These are phyloP conservation scores for Anneissia japonica DNA, from an alignment of 35 echinoderm and acorn worm species.

Conservation along the genomic window DNA sequence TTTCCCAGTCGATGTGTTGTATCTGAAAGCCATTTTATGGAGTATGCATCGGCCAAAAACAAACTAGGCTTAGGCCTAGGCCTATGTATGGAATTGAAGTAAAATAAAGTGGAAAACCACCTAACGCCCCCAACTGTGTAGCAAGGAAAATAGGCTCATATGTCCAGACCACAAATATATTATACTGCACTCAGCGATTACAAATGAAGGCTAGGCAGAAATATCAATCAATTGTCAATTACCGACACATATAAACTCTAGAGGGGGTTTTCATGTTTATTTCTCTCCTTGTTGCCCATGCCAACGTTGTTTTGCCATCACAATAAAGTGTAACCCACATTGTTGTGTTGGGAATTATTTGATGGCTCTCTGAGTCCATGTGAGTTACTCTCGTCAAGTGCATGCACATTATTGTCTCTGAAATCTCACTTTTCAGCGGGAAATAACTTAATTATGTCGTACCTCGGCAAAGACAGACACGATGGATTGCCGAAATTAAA, in stretches of 20 bases:
- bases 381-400: neutral
- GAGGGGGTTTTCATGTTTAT: neutral
- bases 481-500: neutral
- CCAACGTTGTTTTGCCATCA: neutral
- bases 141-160: neutral
- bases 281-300: conserved; percentile 5
- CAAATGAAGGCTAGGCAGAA: neutral
- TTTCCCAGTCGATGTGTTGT: neutral
- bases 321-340: neutral
- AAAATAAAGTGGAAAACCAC: too few relatives aligned
- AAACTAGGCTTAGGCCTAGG: neutral
- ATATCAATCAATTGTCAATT: neutral
- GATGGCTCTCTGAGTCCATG: neutral
- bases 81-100: neutral
- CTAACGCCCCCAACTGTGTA: neutral
- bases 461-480: neutral
- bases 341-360: neutral
- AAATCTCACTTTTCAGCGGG: too few relatives aligned
- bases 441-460: neutral
- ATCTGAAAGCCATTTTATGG: conserved; percentile 2
- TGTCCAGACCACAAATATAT: neutral
- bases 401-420: neutral
- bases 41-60: neutral
- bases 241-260: neutral
- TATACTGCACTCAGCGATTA: neutral